Evolutionary conservation across 2,888 invertebrate genomes (phyloP).

Genomic region (Cepaea hortensis): DNA sequence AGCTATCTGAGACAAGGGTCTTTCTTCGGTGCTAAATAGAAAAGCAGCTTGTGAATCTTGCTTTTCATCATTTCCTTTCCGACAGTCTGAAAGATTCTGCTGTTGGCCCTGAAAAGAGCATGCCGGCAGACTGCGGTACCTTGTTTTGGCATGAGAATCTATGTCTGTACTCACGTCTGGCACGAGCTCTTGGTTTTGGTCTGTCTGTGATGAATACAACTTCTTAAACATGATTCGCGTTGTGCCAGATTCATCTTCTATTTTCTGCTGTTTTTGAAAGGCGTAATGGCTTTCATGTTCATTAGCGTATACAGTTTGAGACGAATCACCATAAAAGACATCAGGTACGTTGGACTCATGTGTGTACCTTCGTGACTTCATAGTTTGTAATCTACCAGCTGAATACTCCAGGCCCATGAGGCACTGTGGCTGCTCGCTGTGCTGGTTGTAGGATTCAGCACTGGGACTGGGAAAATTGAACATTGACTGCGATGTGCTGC

Average conservation of each 20-base stretch:
- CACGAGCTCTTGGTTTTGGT: too few species aligned
- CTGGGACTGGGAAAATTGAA: not conserved
- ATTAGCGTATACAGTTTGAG: not conserved
- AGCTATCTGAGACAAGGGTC: not conserved
- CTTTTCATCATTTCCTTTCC: not conserved
- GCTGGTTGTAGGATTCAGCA: not conserved
- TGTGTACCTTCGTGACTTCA: conserved; percentile 2
- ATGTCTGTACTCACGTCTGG: not conserved
- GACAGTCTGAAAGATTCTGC: not conserved
- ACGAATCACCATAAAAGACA: not conserved
- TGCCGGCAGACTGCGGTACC: not conserved
- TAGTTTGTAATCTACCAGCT: not conserved
- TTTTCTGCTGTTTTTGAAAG: not conserved
- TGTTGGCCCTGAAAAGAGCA: not conserved
- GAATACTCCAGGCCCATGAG: not conserved
- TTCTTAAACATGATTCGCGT: not conserved
- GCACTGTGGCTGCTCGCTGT: not conserved
- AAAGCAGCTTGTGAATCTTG: not conserved
- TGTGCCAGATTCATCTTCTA: not conserved
- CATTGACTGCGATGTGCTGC: not conserved
- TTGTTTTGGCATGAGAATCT: not conserved
- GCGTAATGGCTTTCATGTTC: not conserved
- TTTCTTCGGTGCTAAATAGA: not conserved
- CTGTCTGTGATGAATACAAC: not conserved
- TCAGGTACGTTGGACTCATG: not conserved